These are phyloP conservation scores for Brassicogethes aeneus DNA, from an alignment of 2,888 invertebrate species.

Conservation along the genomic window DNA sequence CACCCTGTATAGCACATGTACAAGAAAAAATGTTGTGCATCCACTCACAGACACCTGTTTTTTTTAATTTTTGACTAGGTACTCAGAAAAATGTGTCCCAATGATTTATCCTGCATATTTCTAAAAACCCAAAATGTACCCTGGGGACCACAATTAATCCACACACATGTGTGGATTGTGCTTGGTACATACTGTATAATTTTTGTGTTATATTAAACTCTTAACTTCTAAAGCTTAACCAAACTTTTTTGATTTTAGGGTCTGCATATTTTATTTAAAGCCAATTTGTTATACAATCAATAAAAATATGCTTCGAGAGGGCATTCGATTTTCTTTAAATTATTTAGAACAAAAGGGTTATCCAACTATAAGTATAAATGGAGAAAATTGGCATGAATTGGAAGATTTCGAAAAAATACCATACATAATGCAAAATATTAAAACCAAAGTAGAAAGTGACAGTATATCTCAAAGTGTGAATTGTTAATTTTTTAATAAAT, in stretches of 20 bases:
- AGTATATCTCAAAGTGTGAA: conserved; percentile 9
- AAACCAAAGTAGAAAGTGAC: conserved; percentile 34
- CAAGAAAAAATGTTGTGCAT: no score
- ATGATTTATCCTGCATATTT: no score
- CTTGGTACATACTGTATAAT: no score
- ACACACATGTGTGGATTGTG: no score
- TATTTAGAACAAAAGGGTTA: conserved; percentile 50
- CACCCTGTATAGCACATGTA: no score
- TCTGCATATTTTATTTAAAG: conserved; percentile 48
- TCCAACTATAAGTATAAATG: conserved; percentile 47
- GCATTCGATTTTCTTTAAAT: conserved; percentile 45
- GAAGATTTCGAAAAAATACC: conserved; percentile 52
- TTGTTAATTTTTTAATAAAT: conserved; percentile 4
- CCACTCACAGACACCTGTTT: no score
- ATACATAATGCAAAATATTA: conserved; percentile 53
- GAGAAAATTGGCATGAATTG: conserved; percentile 45
- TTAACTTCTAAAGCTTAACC: no score
- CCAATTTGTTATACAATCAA: conserved; percentile 51
- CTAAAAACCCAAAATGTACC: no score
- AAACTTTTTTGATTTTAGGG: conserved; percentile 41
- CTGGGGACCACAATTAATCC: no score
- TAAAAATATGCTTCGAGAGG: conserved; percentile 47
- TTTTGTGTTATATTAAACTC: no score
- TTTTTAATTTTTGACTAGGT: no score
- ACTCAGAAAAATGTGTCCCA: no score